Percentiles rank a stretch among this genome's conserved stretches.
Evolutionary conservation across 2,888 invertebrate species (phyloP).

Genomic region (Stenichneumon culpator): DNA sequence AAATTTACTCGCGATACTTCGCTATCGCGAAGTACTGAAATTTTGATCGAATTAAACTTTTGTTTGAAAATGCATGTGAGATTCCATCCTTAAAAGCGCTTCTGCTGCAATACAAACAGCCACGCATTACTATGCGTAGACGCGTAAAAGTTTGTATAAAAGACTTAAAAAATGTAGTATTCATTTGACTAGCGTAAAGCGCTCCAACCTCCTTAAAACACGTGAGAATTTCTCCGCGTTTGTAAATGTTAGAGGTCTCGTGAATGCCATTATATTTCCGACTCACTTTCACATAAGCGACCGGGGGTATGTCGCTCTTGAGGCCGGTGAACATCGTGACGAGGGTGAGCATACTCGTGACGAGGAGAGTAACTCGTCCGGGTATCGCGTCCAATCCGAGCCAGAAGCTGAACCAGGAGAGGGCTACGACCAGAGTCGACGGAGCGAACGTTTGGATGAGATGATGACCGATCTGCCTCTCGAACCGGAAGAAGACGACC

Average conservation of each 20-base stretch:
- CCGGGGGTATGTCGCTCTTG: slow-evolving; percentile 93
- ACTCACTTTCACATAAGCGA: slow-evolving; percentile 93
- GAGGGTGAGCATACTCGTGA: slow-evolving; percentile 93
- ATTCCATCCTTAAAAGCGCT: too few relatives aligned
- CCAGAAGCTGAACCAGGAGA: slow-evolving; percentile 96
- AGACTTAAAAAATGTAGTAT: too few relatives aligned
- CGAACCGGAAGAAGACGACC: slow-evolving; percentile 92
- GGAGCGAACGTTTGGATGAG: slow-evolving; percentile 95
- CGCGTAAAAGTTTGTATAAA: too few relatives aligned
- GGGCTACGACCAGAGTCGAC: slow-evolving; percentile 92
- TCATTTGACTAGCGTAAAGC: too few relatives aligned
- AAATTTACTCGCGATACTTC: too few relatives aligned
- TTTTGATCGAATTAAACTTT: too few relatives aligned
- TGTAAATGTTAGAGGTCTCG: slow-evolving; percentile 25
- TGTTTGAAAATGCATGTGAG: too few relatives aligned
- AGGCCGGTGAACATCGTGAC: slow-evolving; percentile 95
- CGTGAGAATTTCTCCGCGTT: slow-evolving; percentile 24
- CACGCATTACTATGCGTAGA: too few relatives aligned
- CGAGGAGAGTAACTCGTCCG: slow-evolving; percentile 92
- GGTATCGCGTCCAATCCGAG: slow-evolving; percentile 94
- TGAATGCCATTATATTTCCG: slow-evolving; percentile 1
- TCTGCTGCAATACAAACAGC: too few relatives aligned
- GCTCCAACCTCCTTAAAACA: neutral
- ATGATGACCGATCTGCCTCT: slow-evolving; percentile 94
- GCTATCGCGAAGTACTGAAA: too few relatives aligned